Percentiles rank a stretch among this genome's conserved stretches.
These are phyloP conservation scores for Equus quagga DNA, from an alignment of 2,113 vertebrate species.

Conservation along the genomic window DNA sequence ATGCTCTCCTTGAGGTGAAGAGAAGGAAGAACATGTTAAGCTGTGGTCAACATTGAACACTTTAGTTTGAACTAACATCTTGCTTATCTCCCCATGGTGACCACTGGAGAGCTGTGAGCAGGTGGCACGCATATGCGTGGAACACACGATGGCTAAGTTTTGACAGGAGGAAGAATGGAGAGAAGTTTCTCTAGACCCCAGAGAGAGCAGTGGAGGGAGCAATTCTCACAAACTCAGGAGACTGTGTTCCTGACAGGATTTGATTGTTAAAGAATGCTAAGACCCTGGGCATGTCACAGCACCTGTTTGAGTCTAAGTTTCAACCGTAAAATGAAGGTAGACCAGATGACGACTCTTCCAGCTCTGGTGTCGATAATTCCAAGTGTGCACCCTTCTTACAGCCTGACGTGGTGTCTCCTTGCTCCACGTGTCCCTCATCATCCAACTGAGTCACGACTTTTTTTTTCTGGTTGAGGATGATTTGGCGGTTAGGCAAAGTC, in stretches of 20 bases:
- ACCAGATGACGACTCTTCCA: background rate
- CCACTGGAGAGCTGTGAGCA: background rate
- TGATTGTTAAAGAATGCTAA: background rate
- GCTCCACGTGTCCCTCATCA: rapidly evolving
- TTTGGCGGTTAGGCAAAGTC: background rate
- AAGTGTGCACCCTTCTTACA: background rate
- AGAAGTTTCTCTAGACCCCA: background rate
- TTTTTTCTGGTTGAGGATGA: background rate
- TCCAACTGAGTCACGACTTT: background rate
- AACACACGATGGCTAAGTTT: background rate
- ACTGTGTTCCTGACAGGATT: background rate
- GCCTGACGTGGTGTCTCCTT: background rate
- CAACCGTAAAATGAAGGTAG: background rate
- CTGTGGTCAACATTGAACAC: background rate
- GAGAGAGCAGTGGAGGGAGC: background rate
- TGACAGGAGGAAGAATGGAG: background rate
- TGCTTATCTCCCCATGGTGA: background rate
- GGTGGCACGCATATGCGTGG: rapidly evolving
- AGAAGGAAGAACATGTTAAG: background rate
- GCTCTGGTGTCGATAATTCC: background rate
- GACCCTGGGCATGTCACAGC: background rate
- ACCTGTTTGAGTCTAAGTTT: background rate
- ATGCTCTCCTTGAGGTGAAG: background rate
- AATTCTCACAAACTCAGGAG: background rate
- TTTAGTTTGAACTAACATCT: background rate